A percentile compares a stretch with the other conserved stretches of the same genome.
Evolutionary conservation across 1,140 invertebrate species (phyloP).

Genomic region (Neodiprion virginianus): DNA sequence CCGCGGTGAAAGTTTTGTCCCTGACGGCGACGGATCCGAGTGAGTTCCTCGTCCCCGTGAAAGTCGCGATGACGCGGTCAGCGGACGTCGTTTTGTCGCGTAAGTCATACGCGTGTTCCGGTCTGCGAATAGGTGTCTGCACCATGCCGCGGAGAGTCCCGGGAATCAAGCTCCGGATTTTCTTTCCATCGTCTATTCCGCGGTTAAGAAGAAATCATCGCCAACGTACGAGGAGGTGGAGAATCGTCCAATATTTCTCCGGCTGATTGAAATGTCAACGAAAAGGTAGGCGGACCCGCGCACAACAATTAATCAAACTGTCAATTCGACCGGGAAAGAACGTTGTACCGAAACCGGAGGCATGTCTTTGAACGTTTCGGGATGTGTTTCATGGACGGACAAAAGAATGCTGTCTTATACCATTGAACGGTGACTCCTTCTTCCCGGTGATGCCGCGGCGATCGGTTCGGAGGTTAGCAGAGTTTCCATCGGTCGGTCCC

Average conservation of each 20-base stretch:
- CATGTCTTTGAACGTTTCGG: conserved; percentile 6
- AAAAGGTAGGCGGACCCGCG: not conserved
- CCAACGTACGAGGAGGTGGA: no score
- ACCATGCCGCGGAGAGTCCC: no score
- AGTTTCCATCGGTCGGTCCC: no score
- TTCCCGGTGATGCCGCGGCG: not conserved
- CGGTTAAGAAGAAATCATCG: no score
- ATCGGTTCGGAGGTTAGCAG: not conserved
- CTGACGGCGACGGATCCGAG: not conserved
- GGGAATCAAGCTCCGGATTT: no score
- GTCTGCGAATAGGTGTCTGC: no score
- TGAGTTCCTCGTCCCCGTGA: not conserved
- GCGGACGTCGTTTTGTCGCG: no score
- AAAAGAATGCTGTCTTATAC: not conserved
- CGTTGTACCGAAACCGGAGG: not conserved
- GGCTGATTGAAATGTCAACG: conserved; percentile 3
- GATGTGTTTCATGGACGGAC: not conserved
- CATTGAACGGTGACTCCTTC: not conserved
- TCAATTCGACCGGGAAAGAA: not conserved
- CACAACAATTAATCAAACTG: conserved; percentile 6
- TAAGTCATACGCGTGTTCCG: no score
- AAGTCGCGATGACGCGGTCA: not conserved
- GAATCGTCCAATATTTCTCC: not conserved
- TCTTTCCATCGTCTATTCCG: no score
- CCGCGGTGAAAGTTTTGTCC: conserved; percentile 12